These are phyloP conservation scores for Etheostoma cragini DNA, from an alignment of 2,113 vertebrate species.

Conservation along the genomic window DNA sequence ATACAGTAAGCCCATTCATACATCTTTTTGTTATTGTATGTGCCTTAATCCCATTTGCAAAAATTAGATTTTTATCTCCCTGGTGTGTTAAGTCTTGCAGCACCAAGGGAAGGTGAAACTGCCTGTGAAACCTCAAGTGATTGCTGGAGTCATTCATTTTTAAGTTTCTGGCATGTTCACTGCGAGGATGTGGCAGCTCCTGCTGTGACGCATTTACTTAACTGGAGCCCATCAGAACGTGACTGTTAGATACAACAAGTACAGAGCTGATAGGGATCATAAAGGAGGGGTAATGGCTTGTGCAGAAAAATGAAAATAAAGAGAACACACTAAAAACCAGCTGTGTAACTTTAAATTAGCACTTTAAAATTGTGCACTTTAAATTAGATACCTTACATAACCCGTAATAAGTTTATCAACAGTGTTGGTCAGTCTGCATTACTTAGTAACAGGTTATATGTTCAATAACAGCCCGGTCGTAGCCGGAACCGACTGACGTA, in stretches of 20 bases:
- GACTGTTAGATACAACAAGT: constrained; percentile 18
- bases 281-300: constrained; percentile 25
- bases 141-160: constrained; percentile 63
- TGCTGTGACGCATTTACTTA: constrained; percentile 60
- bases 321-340: constrained; percentile 4
- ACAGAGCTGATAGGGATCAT: constrained; percentile 25
- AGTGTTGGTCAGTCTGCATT: no score
- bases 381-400: no score
- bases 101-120: constrained; percentile 47
- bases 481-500: no score
- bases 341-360: neutral
- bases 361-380: no score
- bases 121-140: constrained; percentile 67
- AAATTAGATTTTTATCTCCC: constrained; percentile 72
- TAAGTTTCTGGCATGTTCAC: constrained; percentile 55
- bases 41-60: constrained; percentile 72
- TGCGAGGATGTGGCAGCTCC: constrained; percentile 62
- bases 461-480: no score
- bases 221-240: constrained; percentile 61
- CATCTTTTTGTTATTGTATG: constrained; percentile 70
- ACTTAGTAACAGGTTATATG: no score
- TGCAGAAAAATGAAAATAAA: constrained; percentile 6
- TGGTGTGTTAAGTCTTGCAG: constrained; percentile 37
- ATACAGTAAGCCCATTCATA: constrained; percentile 71
- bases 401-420: no score